A percentile compares a stretch with the other conserved stretches of the same genome.
Evolutionary conservation across 2,797 vertebrate species (phyloP).

Genomic region (Vipera ursinii): DNA sequence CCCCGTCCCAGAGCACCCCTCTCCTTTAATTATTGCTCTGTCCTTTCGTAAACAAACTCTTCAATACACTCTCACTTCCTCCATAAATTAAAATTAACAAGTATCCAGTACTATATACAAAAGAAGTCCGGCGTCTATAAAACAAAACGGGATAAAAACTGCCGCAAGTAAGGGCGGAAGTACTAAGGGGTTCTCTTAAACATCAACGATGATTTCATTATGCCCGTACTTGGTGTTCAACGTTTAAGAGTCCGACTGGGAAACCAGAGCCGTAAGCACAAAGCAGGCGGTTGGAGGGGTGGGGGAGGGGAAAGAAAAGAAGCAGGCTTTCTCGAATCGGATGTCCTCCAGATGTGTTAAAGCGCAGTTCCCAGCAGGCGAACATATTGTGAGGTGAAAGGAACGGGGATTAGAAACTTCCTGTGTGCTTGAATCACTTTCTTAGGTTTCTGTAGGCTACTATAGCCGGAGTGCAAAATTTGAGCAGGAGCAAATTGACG

Average conservation of each 20-base stretch:
- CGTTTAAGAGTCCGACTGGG: neutral
- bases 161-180: neutral
- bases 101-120: too few relatives aligned
- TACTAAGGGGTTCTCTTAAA: neutral
- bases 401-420: neutral
- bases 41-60: too few relatives aligned
- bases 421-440: neutral
- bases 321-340: neutral
- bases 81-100: neutral
- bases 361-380: neutral
- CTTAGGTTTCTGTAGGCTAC: neutral
- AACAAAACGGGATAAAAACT: neutral
- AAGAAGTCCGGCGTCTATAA: neutral
- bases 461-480: neutral
- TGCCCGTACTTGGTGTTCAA: conserved; percentile 10
- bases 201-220: rapidly evolving
- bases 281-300: neutral
- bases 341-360: neutral
- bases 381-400: neutral
- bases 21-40: neutral
- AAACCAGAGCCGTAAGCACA: neutral
- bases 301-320: too few relatives aligned
- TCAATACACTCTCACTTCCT: neutral
- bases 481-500: neutral
- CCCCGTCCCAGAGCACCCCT: neutral